Base-by-base conservation (phyloP, 2,888 invertebrate species). In the Allacma fusca region DNA sequence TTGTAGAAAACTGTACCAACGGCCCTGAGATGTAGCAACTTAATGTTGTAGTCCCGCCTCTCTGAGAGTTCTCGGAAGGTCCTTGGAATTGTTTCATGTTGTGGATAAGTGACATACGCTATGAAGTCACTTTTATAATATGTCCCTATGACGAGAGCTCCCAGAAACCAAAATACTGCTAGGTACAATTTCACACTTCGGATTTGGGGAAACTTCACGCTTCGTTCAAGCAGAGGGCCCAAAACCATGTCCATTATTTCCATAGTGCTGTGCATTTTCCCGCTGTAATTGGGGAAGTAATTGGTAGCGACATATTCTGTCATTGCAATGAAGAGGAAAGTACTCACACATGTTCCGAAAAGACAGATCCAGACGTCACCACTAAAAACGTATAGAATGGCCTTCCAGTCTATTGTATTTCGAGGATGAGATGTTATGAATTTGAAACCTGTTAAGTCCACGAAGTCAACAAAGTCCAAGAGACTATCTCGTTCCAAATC, bases 31-130 rank as follows among this genome's bases (percentile, higher is more conserved):
- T 28, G 12, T 9, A 29, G 19, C 7, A 67, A 29, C 28, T 67
- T 28, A 4, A 67, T 34, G 1, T 5, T 67, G n/a, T 29, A 67
- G 13, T 67, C 67, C 4, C 1, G 5, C 4, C 34, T n/a, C 16
- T 34, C 24, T 5, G 67, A 21, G 19, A 67, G 67, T 12, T 67
- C 29, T 19, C 9, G 2, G 19, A 67, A 67, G 4, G 67, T 67
- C 9, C 34, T 1, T 1, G 67, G 67, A 67, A 29, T 13, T 67
- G 2, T 1, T 12, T 67, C 67, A 26, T 67, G n/a, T 1, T 21
- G 4, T 28, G 67, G 67, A n/a, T 24, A 67, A 12, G 67, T 67
- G 1, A 67, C 29, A n/a, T 67, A 67, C 7, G 67, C 67, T 2
- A 16, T 29, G 67, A 67, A 67, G 23, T 67, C 67, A 16, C 62